These are phyloP conservation scores for Onchidella celtica DNA, from an alignment of 2,888 invertebrate species.

Conservation along the genomic window DNA sequence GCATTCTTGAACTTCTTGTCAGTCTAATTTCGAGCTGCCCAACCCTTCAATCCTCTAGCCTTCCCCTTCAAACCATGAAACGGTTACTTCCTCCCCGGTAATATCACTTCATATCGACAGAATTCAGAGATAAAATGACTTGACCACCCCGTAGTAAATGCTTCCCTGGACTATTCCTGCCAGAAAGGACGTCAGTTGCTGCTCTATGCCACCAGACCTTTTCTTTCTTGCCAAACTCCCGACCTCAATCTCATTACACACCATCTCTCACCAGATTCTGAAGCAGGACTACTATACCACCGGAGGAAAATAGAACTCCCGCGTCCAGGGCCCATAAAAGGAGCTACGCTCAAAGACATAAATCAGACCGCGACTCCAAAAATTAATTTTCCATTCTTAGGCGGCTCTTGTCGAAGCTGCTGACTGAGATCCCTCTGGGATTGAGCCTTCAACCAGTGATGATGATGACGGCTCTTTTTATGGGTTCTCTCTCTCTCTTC, in stretches of 20 bases:
- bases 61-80: too few relatives aligned
- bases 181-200: too few relatives aligned
- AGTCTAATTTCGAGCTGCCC: too few relatives aligned
- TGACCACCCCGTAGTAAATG: too few relatives aligned
- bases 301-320: background rate
- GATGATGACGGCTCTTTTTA: slow-evolving; percentile 41
- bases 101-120: too few relatives aligned
- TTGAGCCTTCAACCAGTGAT: slow-evolving; percentile 37
- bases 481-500: slow-evolving; percentile 24
- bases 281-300: background rate
- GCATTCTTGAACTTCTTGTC: too few relatives aligned
- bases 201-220: too few relatives aligned
- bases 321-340: background rate
- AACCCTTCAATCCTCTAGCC: too few relatives aligned
- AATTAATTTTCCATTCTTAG: slow-evolving; percentile 50
- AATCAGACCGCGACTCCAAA: slow-evolving; percentile 44
- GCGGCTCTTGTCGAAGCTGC: slow-evolving; percentile 43
- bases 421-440: slow-evolving; percentile 35
- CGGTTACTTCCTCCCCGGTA: too few relatives aligned
- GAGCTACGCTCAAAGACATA: slow-evolving; percentile 22
- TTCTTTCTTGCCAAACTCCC: too few relatives aligned
- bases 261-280: background rate
- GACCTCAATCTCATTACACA: background rate
- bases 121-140: too few relatives aligned
- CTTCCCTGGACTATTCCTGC: too few relatives aligned